These are phyloP conservation scores for Schizotus pectinicornis DNA, from an alignment of 2,888 invertebrate genomes.

Conservation along the genomic window DNA sequence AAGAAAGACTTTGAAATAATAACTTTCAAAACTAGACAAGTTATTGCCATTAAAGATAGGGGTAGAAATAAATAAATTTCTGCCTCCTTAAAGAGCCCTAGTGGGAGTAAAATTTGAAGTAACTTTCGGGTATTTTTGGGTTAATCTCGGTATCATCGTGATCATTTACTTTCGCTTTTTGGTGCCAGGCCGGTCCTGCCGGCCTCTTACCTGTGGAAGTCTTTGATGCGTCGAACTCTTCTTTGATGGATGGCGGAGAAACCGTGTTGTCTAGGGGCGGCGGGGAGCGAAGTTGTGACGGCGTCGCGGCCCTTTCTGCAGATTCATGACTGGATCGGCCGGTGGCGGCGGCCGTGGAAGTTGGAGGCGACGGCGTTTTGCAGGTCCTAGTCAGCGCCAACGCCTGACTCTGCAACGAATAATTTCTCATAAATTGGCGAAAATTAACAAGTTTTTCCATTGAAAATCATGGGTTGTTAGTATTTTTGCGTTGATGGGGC, in stretches of 20 bases:
- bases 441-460: background rate
- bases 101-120: no score
- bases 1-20: no score
- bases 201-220: slow-evolving; percentile 63
- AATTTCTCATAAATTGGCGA: slow-evolving; percentile 14
- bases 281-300: slow-evolving; percentile 56
- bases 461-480: background rate
- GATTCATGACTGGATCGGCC: slow-evolving; percentile 59
- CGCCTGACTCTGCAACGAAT: slow-evolving; percentile 67
- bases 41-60: no score
- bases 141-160: no score
- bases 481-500: background rate
- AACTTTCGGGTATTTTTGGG: no score
- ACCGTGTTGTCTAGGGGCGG: slow-evolving; percentile 59
- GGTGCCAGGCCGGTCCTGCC: no score
- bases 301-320: slow-evolving; percentile 60
- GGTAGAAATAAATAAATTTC: no score
- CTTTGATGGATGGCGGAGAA: slow-evolving; percentile 68
- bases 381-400: slow-evolving; percentile 67
- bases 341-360: slow-evolving; percentile 45
- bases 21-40: no score
- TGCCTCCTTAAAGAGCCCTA: no score
- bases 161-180: no score
- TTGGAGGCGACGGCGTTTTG: slow-evolving; percentile 55
- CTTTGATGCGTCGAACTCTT: slow-evolving; percentile 70